These are phyloP conservation scores for Drosophila prolongata DNA, from an alignment of 2,888 invertebrate genomes.

Conservation along the genomic window DNA sequence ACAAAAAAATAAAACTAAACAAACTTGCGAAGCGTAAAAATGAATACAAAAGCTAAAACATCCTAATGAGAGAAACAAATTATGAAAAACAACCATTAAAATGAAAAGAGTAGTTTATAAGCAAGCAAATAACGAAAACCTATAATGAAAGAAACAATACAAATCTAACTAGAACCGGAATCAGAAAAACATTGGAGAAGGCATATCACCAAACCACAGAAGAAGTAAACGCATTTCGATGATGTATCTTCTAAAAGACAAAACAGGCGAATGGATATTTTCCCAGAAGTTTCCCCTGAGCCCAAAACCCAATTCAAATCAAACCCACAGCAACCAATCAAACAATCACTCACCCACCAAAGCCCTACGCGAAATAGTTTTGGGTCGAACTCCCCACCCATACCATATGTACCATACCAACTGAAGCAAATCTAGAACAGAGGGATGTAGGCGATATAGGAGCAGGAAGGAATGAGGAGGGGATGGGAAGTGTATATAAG, in stretches of 20 bases:
- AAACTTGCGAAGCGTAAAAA: constrained; percentile 35
- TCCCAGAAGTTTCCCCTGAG: constrained; percentile 4
- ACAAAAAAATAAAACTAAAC: constrained; percentile 42
- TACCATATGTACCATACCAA: constrained; percentile 26
- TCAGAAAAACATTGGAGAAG: constrained; percentile 26
- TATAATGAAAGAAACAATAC: constrained; percentile 18
- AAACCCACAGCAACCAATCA: constrained; percentile 28
- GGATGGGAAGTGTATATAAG: constrained; percentile 61
- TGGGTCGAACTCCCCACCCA: constrained; percentile 38
- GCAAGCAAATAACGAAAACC: constrained; percentile 16
- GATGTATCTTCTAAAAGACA: constrained; percentile 3
- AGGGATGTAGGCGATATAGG: constrained; percentile 13
- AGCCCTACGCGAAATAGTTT: constrained; percentile 32
- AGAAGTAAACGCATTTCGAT: constrained; percentile 5
- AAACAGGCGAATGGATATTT: constrained; percentile 8
- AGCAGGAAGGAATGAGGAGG: constrained; percentile 14
- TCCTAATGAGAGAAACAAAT: constrained; percentile 30
- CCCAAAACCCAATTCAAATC: constrained; percentile 14
- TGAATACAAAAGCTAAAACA: constrained; percentile 47
- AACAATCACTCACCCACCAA: constrained; percentile 34
- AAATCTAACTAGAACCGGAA: constrained; percentile 35
- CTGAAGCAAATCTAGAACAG: constrained; percentile 12
- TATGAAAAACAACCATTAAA: constrained; percentile 28
- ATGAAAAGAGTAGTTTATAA: constrained; percentile 34
- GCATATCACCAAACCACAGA: constrained; percentile 32